Conservation (phyloP, 2,113 vertebrate genomes). For the Chionis minor region DNA sequence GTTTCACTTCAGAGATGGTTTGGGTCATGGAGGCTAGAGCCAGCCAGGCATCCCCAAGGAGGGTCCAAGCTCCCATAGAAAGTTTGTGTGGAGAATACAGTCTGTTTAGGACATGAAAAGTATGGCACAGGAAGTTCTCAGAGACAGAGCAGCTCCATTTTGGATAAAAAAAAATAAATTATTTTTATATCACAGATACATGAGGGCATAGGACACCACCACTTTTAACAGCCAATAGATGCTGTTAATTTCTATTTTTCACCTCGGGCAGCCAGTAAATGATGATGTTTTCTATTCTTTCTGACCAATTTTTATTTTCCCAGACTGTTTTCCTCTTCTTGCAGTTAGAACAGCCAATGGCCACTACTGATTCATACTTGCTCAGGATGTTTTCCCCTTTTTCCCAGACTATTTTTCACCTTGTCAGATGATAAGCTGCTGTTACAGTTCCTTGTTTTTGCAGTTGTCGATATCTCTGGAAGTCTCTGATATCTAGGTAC, state of each 20-base stretch:
- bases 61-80: not conserved
- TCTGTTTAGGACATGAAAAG: not conserved
- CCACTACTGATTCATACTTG: not conserved
- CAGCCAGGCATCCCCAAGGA: not conserved
- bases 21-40: rapidly evolving
- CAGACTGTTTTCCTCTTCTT: not conserved
- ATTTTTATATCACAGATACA: not conserved
- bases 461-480: not conserved
- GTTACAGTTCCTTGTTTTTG: not conserved
- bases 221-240: not conserved
- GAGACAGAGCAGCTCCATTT: not conserved
- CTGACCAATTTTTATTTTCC: not conserved
- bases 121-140: not conserved
- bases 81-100: not conserved
- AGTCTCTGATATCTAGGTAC: not conserved
- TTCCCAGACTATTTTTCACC: not conserved
- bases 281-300: not conserved
- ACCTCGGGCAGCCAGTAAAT: not conserved
- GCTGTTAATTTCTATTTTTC: not conserved
- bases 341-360: not conserved
- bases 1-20: not conserved
- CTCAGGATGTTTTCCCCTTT: not conserved
- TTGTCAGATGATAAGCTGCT: not conserved
- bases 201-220: not conserved
- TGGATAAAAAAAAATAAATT: not conserved